Base-by-base conservation (phyloP, 2,888 invertebrate species). In the Drosophila diplacantha region DNA sequence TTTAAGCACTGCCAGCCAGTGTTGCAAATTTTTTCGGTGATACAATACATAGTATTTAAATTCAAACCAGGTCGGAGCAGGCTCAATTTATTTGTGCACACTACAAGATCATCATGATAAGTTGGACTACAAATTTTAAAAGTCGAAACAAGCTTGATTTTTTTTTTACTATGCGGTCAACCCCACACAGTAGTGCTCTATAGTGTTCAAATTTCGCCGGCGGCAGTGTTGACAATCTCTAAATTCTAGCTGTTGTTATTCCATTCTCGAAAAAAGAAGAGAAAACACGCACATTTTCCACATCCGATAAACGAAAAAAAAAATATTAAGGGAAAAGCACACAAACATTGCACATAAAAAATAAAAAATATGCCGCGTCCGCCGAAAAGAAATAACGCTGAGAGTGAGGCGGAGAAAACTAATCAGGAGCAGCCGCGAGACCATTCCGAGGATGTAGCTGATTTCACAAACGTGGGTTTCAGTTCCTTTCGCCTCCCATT, bases 381-480 rank as follows among this genome's bases (percentile, higher is more conserved):
- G 20, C 35, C 54, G 44, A 83, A 83, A 35, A 52, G 43, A 57
- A 34, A 6, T 18, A 54, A 61, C 39, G 39, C 24, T 20, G 14
- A 11, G 9, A 37, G 47, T 12, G 71, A 64, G 5, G 18, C 52
- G 12, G 37, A 62, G n/a, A 16, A 51, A 3, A 37, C 41, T n/a
- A 50, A 51, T 20, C 7, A 46, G 22, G 47, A 53, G 34, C 26
- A 52, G 26, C 49, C 35, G 18, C n/a, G 16, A 8, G 29, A n/a
- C 35, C 18, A 20, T 18, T 26, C 39, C 5, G 32, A 22, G n/a
- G 47, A 54, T 22, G 12, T 88, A 2, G 75, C 78, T 9, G 77
- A 75, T 7, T 88, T 87, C 61, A 73, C 85, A 64, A 85, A 85
- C 73, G 88, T 88, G 67, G 54, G 47, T 59, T 20, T 9, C n/a